phyloP scores from a whole-genome alignment of 2,113 vertebrate species.

The Lates calcarifer region DNA sequence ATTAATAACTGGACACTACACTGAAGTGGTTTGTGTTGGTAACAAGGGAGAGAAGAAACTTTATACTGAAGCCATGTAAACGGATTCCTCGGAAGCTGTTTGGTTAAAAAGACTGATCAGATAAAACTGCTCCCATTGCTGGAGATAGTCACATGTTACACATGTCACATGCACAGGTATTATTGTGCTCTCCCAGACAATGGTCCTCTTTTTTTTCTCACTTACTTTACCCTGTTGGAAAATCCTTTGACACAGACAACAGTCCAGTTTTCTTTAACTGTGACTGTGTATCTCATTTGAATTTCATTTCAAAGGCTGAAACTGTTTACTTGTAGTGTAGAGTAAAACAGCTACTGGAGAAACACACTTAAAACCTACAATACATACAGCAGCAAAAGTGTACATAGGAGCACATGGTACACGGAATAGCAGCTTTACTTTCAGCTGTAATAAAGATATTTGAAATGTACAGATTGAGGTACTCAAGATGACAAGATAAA shows the following conservation, averaged over 20 bases:
- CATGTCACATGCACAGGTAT: background rate
- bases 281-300: too few relatives aligned
- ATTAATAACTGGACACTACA: slow-evolving; percentile 28
- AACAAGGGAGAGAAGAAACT: slow-evolving; percentile 9
- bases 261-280: background rate
- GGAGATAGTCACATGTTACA: slow-evolving; percentile 4
- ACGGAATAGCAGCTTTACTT: background rate
- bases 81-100: slow-evolving; percentile 21
- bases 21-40: slow-evolving; percentile 21
- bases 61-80: slow-evolving; percentile 19
- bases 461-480: background rate
- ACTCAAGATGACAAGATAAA: background rate
- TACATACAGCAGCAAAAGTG: background rate
- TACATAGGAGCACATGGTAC: background rate
- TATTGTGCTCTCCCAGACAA: slow-evolving; percentile 16
- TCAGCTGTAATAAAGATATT: background rate
- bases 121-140: slow-evolving; percentile 16
- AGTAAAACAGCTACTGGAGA: background rate
- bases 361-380: background rate
- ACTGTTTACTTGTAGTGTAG: background rate
- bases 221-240: slow-evolving; percentile 23
- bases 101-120: slow-evolving; percentile 11
- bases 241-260: background rate
- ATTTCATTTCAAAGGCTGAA: background rate
- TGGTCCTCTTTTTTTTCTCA: slow-evolving; percentile 17